Conservation (phyloP, 2,113 vertebrate genomes). For the Osmerus mordax region DNA sequence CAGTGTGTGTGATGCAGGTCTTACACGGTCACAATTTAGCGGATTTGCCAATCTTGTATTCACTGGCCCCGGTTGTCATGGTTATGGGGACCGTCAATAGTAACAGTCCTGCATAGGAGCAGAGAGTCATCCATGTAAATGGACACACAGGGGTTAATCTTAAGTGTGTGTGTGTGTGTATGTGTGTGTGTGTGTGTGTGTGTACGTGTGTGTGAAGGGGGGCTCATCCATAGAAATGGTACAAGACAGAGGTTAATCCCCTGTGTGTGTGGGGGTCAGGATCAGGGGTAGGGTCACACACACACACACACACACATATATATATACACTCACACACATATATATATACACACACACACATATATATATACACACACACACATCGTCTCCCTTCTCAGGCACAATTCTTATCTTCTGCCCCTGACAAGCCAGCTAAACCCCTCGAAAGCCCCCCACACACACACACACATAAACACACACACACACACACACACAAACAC, state of each 20-base stretch:
- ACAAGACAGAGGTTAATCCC: conserved; percentile 61
- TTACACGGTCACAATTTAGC: conserved; percentile 44
- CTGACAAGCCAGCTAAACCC: too few relatives aligned
- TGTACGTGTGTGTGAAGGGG: not conserved
- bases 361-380: not conserved
- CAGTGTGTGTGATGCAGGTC: not conserved
- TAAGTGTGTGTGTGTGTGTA: conserved; percentile 2
- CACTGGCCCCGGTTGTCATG: conserved; percentile 63
- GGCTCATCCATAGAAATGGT: too few relatives aligned
- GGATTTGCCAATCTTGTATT: conserved; percentile 68
- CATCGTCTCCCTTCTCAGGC: too few relatives aligned
- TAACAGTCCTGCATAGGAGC: conserved; percentile 55
- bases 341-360: not conserved
- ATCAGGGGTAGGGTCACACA: conserved; percentile 58
- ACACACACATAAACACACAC: too few relatives aligned
- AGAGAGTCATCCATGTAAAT: conserved; percentile 64
- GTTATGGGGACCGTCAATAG: conserved; percentile 66
- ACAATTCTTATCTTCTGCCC: too few relatives aligned
- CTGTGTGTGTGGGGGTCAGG: conserved; percentile 46
- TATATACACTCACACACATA: too few relatives aligned
- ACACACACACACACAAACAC: too few relatives aligned
- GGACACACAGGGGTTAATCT: conserved; percentile 68
- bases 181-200: not conserved
- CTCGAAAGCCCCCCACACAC: too few relatives aligned
- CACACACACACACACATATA: too few relatives aligned